A percentile compares a stretch with the other conserved stretches of the same genome.
phyloP scores from a whole-genome alignment of 2,797 vertebrate genomes.

The Tenualosa ilisha region DNA sequence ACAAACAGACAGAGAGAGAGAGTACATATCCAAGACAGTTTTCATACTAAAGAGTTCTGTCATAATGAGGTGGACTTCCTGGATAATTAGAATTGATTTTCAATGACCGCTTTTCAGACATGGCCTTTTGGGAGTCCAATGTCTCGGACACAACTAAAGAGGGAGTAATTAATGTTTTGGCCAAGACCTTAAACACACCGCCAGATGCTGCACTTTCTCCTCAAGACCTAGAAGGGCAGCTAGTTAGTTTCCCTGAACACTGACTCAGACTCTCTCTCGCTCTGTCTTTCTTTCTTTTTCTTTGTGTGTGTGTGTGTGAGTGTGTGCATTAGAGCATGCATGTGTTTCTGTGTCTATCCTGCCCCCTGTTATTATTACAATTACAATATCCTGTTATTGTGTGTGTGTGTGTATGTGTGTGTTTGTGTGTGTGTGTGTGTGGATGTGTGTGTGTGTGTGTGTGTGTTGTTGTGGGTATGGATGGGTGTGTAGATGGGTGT shows the following conservation, averaged over 20 bases:
- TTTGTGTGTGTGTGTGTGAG: not conserved
- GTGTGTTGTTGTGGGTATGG: too few relatives aligned
- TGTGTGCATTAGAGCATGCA: too few relatives aligned
- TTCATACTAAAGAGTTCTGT: not conserved
- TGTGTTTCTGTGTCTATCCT: not conserved
- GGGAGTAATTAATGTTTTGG: not conserved
- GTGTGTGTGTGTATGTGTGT: not conserved
- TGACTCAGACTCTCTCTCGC: not conserved
- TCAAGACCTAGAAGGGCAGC: not conserved
- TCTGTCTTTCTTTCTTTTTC: not conserved
- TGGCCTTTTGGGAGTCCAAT: not conserved
- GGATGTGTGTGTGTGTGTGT: not conserved
- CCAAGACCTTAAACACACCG: not conserved
- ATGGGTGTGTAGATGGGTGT: too few relatives aligned
- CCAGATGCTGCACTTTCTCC: not conserved
- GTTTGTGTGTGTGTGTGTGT: too few relatives aligned
- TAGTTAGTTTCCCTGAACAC: too few relatives aligned
- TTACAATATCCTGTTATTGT: not conserved
- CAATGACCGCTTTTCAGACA: not conserved
- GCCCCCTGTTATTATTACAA: too few relatives aligned
- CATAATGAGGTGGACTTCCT: not conserved
- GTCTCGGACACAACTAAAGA: not conserved
- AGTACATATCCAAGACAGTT: not conserved
- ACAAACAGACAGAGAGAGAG: not conserved
- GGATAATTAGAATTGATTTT: constrained; percentile 17